phyloP scores from a whole-genome alignment of 1,140 invertebrate genomes.

The Neoseiulus cucumeris region DNA sequence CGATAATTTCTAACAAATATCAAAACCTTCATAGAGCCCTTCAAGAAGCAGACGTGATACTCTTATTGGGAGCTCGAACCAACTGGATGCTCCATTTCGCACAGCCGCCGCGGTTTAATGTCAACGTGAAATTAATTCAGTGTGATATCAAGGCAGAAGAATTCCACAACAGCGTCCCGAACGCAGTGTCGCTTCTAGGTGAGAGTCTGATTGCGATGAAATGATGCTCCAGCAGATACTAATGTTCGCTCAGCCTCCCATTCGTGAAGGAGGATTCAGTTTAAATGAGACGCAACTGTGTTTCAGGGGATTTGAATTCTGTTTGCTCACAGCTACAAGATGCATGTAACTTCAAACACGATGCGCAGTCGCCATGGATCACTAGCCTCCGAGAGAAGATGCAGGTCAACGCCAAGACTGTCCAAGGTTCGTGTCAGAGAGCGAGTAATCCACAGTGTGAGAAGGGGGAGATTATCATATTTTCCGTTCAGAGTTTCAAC shows the following conservation, averaged over 20 bases:
- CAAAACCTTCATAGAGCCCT: slow-evolving; percentile 37
- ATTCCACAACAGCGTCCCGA: slow-evolving; percentile 62
- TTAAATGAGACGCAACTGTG: too few species aligned
- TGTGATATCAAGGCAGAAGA: slow-evolving; percentile 77
- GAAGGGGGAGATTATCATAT: slow-evolving; percentile 16
- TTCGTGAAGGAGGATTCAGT: too few species aligned
- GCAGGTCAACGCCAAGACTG: slow-evolving; percentile 35
- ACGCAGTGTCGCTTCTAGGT: slow-evolving; percentile 40
- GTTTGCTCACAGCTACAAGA: slow-evolving; percentile 39
- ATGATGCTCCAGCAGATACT: too few species aligned
- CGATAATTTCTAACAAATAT: slow-evolving; percentile 1
- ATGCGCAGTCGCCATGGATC: slow-evolving; percentile 37
- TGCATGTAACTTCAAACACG: slow-evolving; percentile 10
- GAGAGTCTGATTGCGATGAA: neutral
- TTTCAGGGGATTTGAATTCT: slow-evolving; percentile 48
- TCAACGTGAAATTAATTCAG: slow-evolving; percentile 72
- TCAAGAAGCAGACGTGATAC: slow-evolving; percentile 62
- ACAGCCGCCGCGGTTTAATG: slow-evolving; percentile 54
- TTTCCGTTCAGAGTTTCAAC: neutral
- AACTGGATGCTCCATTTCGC: slow-evolving; percentile 98
- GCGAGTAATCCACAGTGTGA: too few species aligned
- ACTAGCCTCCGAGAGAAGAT: slow-evolving; percentile 33
- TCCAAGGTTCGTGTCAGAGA: slow-evolving; percentile 32
- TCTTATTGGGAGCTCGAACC: slow-evolving; percentile 69
- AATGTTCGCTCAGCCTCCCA: too few species aligned